Evolutionary conservation across 2,888 invertebrate species (phyloP), one percentile per base, ranked within the genome.

Genomic region (Nymphalis urticae): DNA sequence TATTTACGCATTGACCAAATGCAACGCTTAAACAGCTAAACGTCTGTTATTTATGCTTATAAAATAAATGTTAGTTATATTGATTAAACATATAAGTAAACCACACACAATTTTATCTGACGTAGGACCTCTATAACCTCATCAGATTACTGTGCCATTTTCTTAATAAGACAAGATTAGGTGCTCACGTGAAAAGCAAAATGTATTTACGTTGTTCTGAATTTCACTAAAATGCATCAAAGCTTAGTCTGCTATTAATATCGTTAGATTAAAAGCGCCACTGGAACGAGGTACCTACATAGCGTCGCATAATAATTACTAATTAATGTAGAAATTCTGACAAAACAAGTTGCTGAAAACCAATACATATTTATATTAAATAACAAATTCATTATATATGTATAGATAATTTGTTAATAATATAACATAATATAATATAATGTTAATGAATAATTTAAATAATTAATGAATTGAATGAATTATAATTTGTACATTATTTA

Each of bases 141-240:
- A 82, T 85, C 84, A 82, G 84, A 86, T 86, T 85, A 85, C 75
- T 79, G 82, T 80, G 81, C 85, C 80, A 85, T 85, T 86, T 85
- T 87, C 79, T 78, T 79, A 76, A 78, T 85, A 86, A 74, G 74
- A 86, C 85, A 82, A 84, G 85, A 86, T 87, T 87, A 87, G 68
- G 66, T 66, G 51, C 76, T 80, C 82, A 81, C 80, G 82, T 82
- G 83, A 82, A 85, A 83, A 82, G 83, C 85, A 83, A 72, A 85
- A 81, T 82, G 81, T 78, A 75, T 76, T 75, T 75, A 76, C 79
- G 79, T 75, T 78, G 79, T 80, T 79, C 80, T 75, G 80, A 84
- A 83, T 81, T 81, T 86, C 80, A 79, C 84, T 83, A 85, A 86
- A 85, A 86, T 85, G 82, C 80, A 82, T 73, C 75, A 75, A 76